phyloP scores from a whole-genome alignment of 2,113 vertebrate genomes.

The Tinamus guttatus region DNA sequence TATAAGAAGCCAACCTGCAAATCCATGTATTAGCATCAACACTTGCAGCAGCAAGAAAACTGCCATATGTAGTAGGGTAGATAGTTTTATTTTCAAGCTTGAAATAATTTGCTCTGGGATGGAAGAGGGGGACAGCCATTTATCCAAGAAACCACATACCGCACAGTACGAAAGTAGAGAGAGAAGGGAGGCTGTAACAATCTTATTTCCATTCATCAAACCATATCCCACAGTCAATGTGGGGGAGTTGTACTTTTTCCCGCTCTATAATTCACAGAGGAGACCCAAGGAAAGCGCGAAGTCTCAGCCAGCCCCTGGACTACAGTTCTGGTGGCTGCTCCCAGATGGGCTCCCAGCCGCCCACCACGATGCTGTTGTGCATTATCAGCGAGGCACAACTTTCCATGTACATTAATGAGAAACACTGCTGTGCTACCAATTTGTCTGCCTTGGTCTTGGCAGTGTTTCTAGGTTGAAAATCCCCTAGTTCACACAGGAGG shows the following conservation, averaged over 20 bases:
- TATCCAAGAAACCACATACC: slow-evolving; percentile 5
- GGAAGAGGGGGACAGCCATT: slow-evolving; percentile 11
- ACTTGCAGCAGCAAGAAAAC: background rate
- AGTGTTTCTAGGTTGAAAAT: slow-evolving; percentile 57
- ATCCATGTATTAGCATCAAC: background rate
- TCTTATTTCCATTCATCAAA: background rate
- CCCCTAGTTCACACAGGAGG: slow-evolving; percentile 61
- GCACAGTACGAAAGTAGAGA: background rate
- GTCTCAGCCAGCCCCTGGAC: background rate
- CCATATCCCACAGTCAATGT: background rate
- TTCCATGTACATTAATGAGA: slow-evolving; percentile 64
- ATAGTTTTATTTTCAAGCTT: slow-evolving; percentile 6
- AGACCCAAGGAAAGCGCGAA: background rate
- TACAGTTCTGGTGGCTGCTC: background rate
- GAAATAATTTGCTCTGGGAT: slow-evolving; percentile 28
- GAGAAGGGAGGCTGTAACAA: background rate
- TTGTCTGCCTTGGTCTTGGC: slow-evolving; percentile 69
- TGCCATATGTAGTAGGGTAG: background rate
- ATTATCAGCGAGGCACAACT: slow-evolving; percentile 67
- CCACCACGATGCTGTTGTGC: slow-evolving; percentile 49
- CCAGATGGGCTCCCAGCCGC: slow-evolving; percentile 52
- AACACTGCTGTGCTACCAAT: slow-evolving; percentile 72
- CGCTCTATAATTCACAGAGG: background rate
- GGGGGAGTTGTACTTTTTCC: background rate
- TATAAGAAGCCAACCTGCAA: background rate